Conservation (phyloP, 2,888 invertebrate genomes). For the Dolichomitus sp. region DNA sequence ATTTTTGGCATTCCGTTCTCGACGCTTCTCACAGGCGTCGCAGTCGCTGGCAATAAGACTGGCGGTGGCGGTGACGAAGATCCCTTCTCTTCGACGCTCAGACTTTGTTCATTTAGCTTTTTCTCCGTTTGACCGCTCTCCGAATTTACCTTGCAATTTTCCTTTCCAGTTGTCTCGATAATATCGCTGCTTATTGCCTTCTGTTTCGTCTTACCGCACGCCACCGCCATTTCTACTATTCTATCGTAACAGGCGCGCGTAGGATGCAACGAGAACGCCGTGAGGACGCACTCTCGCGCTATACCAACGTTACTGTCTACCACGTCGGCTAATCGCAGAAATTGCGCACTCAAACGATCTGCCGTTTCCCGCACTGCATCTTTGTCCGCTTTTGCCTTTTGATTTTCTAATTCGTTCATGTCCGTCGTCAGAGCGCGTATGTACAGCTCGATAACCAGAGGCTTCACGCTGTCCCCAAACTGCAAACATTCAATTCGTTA, state of each 20-base stretch:
- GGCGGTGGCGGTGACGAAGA: slow-evolving; percentile 52
- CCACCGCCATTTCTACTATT: slow-evolving; percentile 87
- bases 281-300: slow-evolving; percentile 91
- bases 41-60: slow-evolving; percentile 44
- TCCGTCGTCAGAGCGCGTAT: slow-evolving; percentile 92
- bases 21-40: slow-evolving; percentile 62
- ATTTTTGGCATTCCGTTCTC: slow-evolving; percentile 73
- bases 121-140: slow-evolving; percentile 33
- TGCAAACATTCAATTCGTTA: slow-evolving; percentile 71
- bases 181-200: slow-evolving; percentile 71
- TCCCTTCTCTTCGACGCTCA: neutral
- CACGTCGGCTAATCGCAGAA: slow-evolving; percentile 89
- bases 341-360: slow-evolving; percentile 88
- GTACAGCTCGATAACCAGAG: slow-evolving; percentile 91
- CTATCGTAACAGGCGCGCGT: slow-evolving; percentile 88
- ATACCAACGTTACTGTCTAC: slow-evolving; percentile 88
- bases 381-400: slow-evolving; percentile 88
- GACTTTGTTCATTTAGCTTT: slow-evolving; percentile 19
- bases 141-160: slow-evolving; percentile 29
- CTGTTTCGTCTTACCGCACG: slow-evolving; percentile 86
- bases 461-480: slow-evolving; percentile 88
- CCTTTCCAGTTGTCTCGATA: slow-evolving; percentile 6
- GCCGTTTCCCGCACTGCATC: slow-evolving; percentile 88
- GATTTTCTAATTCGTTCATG: slow-evolving; percentile 91
- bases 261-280: slow-evolving; percentile 92